These are phyloP conservation scores for Setophaga petechia DNA, from an alignment of 2,113 vertebrate species.

Conservation along the genomic window DNA sequence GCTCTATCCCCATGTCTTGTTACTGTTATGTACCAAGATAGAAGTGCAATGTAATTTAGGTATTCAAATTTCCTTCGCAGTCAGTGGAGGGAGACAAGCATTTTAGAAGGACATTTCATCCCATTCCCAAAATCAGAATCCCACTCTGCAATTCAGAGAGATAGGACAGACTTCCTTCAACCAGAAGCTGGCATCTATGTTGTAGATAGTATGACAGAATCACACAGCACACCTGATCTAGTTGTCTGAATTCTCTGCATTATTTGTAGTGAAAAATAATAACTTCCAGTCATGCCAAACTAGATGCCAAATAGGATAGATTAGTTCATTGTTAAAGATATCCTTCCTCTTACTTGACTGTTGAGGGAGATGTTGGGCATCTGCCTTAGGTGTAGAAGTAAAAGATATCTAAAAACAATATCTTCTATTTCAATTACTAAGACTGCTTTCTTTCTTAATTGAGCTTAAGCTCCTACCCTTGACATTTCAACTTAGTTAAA, in stretches of 20 bases:
- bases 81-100: background rate
- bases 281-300: background rate
- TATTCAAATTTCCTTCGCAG: background rate
- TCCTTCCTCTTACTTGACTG: background rate
- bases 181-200: background rate
- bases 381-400: background rate
- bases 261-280: background rate
- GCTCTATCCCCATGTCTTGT: background rate
- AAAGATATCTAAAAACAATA: background rate
- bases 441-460: background rate
- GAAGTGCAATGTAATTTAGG: background rate
- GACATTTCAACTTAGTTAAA: background rate
- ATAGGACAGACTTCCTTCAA: background rate
- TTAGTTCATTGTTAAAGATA: background rate
- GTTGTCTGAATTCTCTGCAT: background rate
- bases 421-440: background rate
- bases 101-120: background rate
- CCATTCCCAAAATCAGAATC: background rate
- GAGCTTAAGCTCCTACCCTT: background rate
- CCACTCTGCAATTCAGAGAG: background rate
- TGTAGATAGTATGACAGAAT: background rate
- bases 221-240: background rate
- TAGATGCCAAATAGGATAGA: background rate
- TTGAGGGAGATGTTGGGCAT: background rate
- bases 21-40: background rate